Base-by-base conservation (phyloP, 2,888 invertebrate species). In the Melanotus villosus region DNA sequence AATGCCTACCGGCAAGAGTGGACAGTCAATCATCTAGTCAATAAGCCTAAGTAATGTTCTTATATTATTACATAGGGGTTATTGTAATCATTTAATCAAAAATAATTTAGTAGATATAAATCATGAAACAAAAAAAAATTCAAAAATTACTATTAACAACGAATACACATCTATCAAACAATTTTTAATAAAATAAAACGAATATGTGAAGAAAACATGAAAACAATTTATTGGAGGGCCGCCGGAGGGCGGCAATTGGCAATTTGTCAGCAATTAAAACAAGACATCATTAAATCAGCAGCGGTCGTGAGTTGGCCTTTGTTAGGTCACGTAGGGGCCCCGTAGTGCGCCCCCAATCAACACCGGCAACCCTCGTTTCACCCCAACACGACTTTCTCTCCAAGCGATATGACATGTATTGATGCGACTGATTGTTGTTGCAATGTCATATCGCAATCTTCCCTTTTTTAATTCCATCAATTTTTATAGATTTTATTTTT, bases 181-280 rank as follows among this genome's bases (percentile, higher is more conserved):
- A n/a, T n/a, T n/a, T n/a, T n/a, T n/a, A n/a, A n/a, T n/a, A n/a
- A n/a, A n/a, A n/a, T n/a, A n/a, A n/a, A n/a, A n/a, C n/a, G 1
- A 16, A 14, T 41, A 41, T 41, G 30, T 43, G 32, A 67, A 67
- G 54, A 62, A 67, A 70, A 60, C 36, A 43, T 23, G 67, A 67
- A 72, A 70, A 68, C 70, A 70, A 70, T 72, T 71, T 66, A 66
- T 68, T 52, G 18, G 18, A 68, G 71, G 69, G 68, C 16, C 9
- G 57, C 52, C 52, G 52, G 67, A 64, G 66, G 72, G 74, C 75
- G 79, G 81, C 82, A 84, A 84, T 84, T 84, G 84, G 79, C 84
- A 84, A 83, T 84, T 84, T 84, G 85, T 84, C 84, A 84, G 85
- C 84, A 85, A 85, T 84, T 84, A 85, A 85, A 84, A 84, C 84